Conservation (phyloP, 2,888 invertebrate species). For the Caenorhabditis sulstoni region DNA sequence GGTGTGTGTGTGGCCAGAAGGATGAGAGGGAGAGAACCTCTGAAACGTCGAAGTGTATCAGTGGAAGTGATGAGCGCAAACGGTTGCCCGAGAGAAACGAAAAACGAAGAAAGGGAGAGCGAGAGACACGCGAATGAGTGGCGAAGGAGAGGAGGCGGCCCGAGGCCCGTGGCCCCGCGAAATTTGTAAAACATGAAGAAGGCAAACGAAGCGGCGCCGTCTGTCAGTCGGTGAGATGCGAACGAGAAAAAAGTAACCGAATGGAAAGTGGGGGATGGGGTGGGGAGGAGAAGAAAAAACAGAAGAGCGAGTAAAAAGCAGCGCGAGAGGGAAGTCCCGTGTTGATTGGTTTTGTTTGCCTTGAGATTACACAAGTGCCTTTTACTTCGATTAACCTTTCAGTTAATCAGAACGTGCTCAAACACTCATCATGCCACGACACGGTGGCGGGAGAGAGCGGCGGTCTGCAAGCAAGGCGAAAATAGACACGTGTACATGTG, state of each 20-base stretch:
- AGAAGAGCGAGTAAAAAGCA: constrained; percentile 17
- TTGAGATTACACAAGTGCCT: constrained; percentile 62
- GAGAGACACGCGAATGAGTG: background rate
- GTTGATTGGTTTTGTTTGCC: constrained; percentile 61
- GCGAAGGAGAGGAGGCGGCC: background rate
- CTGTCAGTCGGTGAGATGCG: constrained; percentile 11
- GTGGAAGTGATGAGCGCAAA: constrained; percentile 26
- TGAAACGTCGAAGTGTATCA: constrained; percentile 34
- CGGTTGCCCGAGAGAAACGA: constrained; percentile 1
- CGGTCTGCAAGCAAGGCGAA: constrained; percentile 29
- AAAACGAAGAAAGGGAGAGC: constrained; percentile 1
- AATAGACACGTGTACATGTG: constrained; percentile 34
- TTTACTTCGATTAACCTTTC: constrained; percentile 56
- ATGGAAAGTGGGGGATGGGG: constrained; percentile 4
- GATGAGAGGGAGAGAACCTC: constrained; percentile 19
- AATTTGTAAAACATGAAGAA: constrained; percentile 51
- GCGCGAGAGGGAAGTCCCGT: constrained; percentile 30
- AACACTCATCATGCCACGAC: constrained; percentile 57
- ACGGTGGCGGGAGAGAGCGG: constrained; percentile 15
- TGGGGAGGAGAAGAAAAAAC: background rate
- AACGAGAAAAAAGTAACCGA: constrained; percentile 35
- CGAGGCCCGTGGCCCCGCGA: constrained; percentile 19
- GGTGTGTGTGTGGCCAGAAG: constrained; percentile 37
- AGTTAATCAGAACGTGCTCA: constrained; percentile 62
- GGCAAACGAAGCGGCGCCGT: constrained; percentile 36